A percentile compares a stretch with the other conserved stretches of the same genome.
These are phyloP conservation scores for Latrodectus hesperus DNA, from an alignment of 2,888 invertebrate species.

Conservation along the genomic window DNA sequence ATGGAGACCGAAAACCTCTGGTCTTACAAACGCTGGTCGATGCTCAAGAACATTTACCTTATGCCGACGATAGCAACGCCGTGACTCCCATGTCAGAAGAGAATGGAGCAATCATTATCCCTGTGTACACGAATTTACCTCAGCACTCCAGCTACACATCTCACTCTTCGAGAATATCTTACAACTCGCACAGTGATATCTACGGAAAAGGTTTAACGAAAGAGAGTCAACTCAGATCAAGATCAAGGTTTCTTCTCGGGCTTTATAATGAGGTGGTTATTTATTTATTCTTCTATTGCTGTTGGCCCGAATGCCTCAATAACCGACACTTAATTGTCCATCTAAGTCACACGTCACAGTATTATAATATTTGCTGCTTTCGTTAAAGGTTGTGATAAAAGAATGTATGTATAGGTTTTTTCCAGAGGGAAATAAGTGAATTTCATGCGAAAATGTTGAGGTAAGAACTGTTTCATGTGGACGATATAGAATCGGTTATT, in stretches of 20 bases:
- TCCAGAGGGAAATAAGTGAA: no score
- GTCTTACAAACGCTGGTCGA: conserved; percentile 94
- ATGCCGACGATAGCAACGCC: conserved; percentile 97
- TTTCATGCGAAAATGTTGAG: no score
- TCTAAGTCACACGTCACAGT: no score
- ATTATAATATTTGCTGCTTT: no score
- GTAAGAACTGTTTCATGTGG: no score
- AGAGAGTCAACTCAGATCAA: conserved; percentile 85
- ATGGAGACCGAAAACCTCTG: conserved; percentile 91
- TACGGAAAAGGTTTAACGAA: conserved; percentile 88
- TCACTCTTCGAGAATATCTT: conserved; percentile 93
- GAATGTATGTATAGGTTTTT: no score
- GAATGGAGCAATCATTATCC: conserved; percentile 94
- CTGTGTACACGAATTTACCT: conserved; percentile 90
- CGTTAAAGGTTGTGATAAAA: no score
- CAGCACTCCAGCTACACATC: conserved; percentile 96
- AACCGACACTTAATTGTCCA: neutral
- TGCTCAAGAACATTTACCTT: conserved; percentile 89
- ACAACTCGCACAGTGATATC: conserved; percentile 94
- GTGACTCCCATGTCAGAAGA: conserved; percentile 99
- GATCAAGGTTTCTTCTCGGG: conserved; percentile 71
- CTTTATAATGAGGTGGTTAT: conserved; percentile 71
- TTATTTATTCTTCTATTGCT: neutral
- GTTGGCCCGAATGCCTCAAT: neutral
- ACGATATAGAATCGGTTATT: no score